Base-by-base conservation (phyloP, 2,797 vertebrate genomes). In the Spondyliosoma cantharus region DNA sequence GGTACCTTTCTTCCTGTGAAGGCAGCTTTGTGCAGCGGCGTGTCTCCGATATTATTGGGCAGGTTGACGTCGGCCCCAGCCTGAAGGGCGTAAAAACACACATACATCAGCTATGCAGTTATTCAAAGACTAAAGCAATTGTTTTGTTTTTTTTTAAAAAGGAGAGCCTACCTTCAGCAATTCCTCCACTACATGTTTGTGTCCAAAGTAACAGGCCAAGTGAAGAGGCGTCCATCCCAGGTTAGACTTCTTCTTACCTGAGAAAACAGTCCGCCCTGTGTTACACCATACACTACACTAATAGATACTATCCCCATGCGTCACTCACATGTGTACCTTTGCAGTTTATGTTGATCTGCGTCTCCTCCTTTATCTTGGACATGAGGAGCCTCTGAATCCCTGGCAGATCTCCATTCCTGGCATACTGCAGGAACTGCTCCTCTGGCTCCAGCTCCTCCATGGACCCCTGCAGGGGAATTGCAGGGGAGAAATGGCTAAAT, bases 221-320 rank as follows among this genome's bases (percentile, higher is more conserved):
- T 99, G 98, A 90, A 99, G 97, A 81, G 98, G 96, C 0, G 97
- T 96, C 98, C 98, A 99, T 81, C 98, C 97, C 76, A 98, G 91
- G 87, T 99, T 99, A n/a, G 96, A 97, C 90, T 98, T 98, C 89
- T 95, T 97, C 93, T 96, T 97, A 78, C 98, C 98, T 99, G 89
- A 78, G 78, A 91, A 62, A 87, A 86, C 7, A 87, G 56, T 1
- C 64, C 46, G 70, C 8, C 85, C 19, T 22, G 5, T 11, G 6
- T 57, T 46, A 65, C 6, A 71, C 14, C 9, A 63, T 20, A 42
- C 12, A 60, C 25, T 12, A 4, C 7, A 37, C 32, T 37, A 2
- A 75, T 1, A 37, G 2, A 49, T 16, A 4, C 19, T 7, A 61
- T 17, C 6, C 17, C 7, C 2, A 22, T 12, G 7, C 62, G 24